Percentiles rank a stretch among this genome's conserved stretches.
phyloP scores from a whole-genome alignment of 2,888 invertebrate genomes.

The Cephus pygmeus region DNA sequence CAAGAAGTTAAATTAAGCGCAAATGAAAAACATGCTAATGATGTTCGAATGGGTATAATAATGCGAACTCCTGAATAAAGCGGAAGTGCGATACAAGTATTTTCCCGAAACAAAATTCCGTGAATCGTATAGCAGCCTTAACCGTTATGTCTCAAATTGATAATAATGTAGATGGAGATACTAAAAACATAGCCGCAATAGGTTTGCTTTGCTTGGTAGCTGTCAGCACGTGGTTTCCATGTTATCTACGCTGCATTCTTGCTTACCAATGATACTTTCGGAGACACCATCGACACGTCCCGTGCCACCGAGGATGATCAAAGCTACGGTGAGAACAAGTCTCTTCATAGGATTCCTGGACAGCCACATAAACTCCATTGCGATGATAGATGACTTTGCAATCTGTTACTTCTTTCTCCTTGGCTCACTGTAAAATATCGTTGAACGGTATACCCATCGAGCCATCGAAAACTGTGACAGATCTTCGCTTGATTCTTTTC shows the following conservation, averaged over 20 bases:
- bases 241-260: background rate
- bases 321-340: constrained; percentile 37
- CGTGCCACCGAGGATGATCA: constrained; percentile 42
- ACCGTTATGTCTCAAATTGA: background rate
- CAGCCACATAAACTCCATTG: constrained; percentile 32
- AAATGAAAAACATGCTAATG: constrained; percentile 51
- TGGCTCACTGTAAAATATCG: constrained; percentile 1
- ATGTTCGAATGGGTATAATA: constrained; percentile 52
- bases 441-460: background rate
- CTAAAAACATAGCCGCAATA: background rate
- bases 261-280: constrained; percentile 59
- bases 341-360: constrained; percentile 23
- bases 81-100: constrained; percentile 24
- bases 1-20: constrained; percentile 25
- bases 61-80: constrained; percentile 48
- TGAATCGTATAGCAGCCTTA: background rate
- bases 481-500: background rate
- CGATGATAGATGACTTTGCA: constrained; percentile 25
- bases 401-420: background rate
- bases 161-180: background rate
- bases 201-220: background rate
- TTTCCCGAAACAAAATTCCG: background rate
- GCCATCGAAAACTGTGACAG: background rate
- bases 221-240: background rate
- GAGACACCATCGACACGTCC: constrained; percentile 47